Base-by-base conservation (phyloP, 2,888 invertebrate genomes). In the Tinea pellionella region DNA sequence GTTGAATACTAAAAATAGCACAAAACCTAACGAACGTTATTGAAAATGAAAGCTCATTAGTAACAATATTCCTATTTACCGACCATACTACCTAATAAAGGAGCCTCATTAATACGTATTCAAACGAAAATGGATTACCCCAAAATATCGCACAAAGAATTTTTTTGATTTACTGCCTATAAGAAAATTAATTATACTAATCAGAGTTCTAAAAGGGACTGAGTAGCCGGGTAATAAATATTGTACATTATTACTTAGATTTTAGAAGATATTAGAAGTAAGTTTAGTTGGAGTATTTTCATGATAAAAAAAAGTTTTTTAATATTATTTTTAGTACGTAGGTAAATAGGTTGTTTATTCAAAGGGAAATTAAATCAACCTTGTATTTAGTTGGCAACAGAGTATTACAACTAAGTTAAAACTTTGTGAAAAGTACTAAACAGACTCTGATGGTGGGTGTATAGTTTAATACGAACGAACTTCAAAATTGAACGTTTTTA, bases 81-180 rank as follows among this genome's bases (percentile, higher is more conserved):
- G 64, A 61, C 62, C 64, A 63, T 62, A 60, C 63, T 65, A 65
- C 66, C 66, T 65, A 16, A n/a, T n/a, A n/a, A n/a, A 63, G 61
- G 63, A 53, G 59, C 64, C 62, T 72, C 67, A 74, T 73, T 70
- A 73, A 68, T 67, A 63, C 66, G 64, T 67, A 73, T 74, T 73
- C 68, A 72, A 69, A 70, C 68, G 70, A 69, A 73, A 73, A 71
- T 70, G 61, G 61, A 60, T 47, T 64, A 61, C 24, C 12, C 55
- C 55, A 24, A 55, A 55, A 55, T 19, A 19, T 16, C 55, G 9
- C 4, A 47, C 55, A 55, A 55, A 55, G 47, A 55, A 29, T 2
- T 55, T 24, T 8, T 55, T 55, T 55, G 24, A 55, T 55, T 55
- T 8, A 29, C 37, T 47, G 47, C 8, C 47, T 47, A 16, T 13